Percentiles rank a stretch among this genome's conserved stretches.
phyloP scores from a whole-genome alignment of 37 sponge, comb jelly and placozoan genomes.

The Bolinopsis microptera region DNA sequence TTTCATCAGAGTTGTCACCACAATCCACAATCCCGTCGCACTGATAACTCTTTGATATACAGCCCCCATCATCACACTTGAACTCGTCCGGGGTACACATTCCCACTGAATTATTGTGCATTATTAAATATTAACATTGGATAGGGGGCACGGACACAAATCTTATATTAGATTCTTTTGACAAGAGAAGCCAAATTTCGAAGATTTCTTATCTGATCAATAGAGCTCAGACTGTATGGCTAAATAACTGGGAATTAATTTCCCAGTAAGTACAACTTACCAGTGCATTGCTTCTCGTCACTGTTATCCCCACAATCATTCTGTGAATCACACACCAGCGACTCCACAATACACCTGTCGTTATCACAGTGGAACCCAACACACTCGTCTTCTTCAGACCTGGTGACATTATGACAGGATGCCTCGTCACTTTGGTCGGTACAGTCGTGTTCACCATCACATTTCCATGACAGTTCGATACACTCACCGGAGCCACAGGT shows the following conservation, averaged over 20 bases:
- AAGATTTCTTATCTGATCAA: too few species aligned
- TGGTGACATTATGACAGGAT: not conserved
- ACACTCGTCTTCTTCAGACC: not conserved
- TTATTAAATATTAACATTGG: too few species aligned
- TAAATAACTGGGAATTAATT: too few species aligned
- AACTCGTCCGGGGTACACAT: not conserved
- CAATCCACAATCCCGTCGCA: conserved; percentile 28
- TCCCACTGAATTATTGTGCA: not conserved
- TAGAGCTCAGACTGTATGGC: too few species aligned
- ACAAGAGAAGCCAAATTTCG: too few species aligned
- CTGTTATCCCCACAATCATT: conserved; percentile 55
- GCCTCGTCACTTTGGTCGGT: not conserved
- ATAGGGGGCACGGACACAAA: too few species aligned
- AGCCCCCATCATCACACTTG: not conserved
- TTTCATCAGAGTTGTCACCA: conserved; percentile 29
- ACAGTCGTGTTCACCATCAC: conserved; percentile 48
- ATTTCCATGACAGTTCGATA: not conserved
- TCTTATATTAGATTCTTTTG: too few species aligned
- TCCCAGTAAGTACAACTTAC: not conserved
- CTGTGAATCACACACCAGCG: not conserved
- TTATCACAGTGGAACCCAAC: conserved; percentile 18
- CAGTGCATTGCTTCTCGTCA: not conserved
- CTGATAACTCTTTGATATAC: not conserved
- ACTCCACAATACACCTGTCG: not conserved
- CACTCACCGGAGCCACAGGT: not conserved